Percentiles rank a stretch among this genome's conserved stretches.
Conservation (phyloP, 2,888 invertebrate species). For the Pomacea canaliculata region DNA sequence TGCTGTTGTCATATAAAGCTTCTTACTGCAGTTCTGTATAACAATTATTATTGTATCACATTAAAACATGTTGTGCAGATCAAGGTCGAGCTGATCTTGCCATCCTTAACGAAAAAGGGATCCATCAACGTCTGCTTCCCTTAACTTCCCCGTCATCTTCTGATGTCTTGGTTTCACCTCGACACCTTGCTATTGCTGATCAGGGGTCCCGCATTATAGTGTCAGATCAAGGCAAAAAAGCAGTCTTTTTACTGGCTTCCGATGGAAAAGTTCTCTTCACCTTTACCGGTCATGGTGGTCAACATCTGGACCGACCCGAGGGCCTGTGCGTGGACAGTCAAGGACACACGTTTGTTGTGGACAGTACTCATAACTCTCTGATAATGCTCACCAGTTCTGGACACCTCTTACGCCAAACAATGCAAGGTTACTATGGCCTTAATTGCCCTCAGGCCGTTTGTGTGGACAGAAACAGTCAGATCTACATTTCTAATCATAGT, state of each 20-base stretch:
- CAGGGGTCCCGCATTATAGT: not conserved
- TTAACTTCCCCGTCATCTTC: not conserved
- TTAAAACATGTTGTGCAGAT: not conserved
- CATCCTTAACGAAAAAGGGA: not conserved
- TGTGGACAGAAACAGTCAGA: constrained; percentile 20
- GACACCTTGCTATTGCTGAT: constrained; percentile 1
- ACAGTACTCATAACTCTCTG: constrained; percentile 13
- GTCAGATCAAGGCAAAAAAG: constrained; percentile 21
- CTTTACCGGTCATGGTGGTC: constrained; percentile 12
- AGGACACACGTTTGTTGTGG: constrained; percentile 8
- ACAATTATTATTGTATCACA: too few species aligned
- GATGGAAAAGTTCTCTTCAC: constrained; percentile 19
- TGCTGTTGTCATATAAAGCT: too few species aligned
- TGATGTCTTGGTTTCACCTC: constrained; percentile 12
- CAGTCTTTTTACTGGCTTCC: not conserved
- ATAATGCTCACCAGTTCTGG: constrained; percentile 9
- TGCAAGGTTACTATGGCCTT: constrained; percentile 9
- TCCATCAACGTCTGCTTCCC: not conserved
- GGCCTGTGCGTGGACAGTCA: constrained; percentile 17
- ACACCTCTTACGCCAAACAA: constrained; percentile 11
- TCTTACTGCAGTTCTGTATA: too few species aligned
- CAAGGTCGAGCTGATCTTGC: not conserved
- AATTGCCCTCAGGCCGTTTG: constrained; percentile 17
- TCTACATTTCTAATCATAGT: constrained; percentile 13
- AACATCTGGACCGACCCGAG: constrained; percentile 9